Conservation (phyloP, 2,113 vertebrate genomes). For the Australoheros scitulus region DNA sequence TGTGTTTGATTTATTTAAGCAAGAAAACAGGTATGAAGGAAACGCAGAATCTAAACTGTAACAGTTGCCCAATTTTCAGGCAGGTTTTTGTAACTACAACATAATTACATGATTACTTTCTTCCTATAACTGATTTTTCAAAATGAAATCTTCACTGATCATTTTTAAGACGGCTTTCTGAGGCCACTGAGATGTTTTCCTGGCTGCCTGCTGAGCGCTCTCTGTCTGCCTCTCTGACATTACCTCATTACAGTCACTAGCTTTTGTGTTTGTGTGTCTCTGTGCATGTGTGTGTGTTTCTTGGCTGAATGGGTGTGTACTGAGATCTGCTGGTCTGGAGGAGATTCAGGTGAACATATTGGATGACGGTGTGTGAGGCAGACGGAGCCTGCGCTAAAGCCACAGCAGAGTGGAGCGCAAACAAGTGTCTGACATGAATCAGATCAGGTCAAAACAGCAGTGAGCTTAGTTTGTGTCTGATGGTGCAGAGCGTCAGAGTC, state of each 20-base stretch:
- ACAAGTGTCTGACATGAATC: background rate
- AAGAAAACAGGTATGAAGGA: background rate
- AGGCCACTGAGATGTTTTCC: slow-evolving; percentile 33
- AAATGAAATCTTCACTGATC: accelerated
- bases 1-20: background rate
- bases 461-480: background rate
- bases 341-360: slow-evolving; percentile 62
- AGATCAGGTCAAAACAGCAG: background rate
- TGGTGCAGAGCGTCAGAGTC: no score
- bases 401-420: slow-evolving; percentile 1
- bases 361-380: slow-evolving; percentile 30
- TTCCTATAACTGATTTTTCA: background rate
- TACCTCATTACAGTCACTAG: slow-evolving; percentile 53
- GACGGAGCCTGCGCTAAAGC: slow-evolving; percentile 13
- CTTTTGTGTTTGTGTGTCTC: slow-evolving; percentile 8
- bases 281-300: background rate
- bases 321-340: slow-evolving; percentile 54
- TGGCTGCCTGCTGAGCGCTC: slow-evolving; percentile 19
- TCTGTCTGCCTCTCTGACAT: slow-evolving; percentile 46
- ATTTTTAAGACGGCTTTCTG: background rate
- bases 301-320: slow-evolving; percentile 17
- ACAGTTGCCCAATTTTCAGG: accelerated
- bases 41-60: background rate
- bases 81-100: background rate
- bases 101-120: background rate